Conservation (phyloP, 2,888 invertebrate species). For the Tridacna crocea region DNA sequence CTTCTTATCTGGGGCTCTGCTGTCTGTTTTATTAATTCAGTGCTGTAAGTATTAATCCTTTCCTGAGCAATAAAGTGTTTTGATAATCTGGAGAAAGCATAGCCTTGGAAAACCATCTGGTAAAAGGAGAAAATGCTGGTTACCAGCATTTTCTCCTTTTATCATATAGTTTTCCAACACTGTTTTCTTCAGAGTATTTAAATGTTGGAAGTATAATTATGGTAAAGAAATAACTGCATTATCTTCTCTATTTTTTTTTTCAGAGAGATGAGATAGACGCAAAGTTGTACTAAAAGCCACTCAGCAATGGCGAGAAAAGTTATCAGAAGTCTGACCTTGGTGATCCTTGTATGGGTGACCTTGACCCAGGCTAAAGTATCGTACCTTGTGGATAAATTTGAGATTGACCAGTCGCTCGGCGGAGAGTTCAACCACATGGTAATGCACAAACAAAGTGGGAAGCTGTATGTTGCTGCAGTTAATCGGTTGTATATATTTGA, state of each 20-base stretch:
- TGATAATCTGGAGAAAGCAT: too few species aligned
- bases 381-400: constrained; percentile 38
- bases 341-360: constrained; percentile 18
- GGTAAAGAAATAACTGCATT: background rate
- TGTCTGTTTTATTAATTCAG: too few species aligned
- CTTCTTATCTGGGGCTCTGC: too few species aligned
- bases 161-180: background rate
- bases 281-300: background rate
- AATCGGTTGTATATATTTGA: constrained; percentile 96
- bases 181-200: background rate
- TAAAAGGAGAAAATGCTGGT: background rate
- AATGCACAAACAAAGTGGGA: constrained; percentile 95
- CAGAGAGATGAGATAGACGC: background rate
- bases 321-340: background rate
- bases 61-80: too few species aligned
- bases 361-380: constrained; percentile 3
- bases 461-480: constrained; percentile 95
- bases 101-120: background rate
- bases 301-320: background rate
- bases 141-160: background rate
- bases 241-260: background rate
- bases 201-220: background rate
- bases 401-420: constrained; percentile 32
- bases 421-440: constrained; percentile 84
- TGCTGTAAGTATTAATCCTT: too few species aligned